Evolutionary conservation across 1,140 invertebrate species (phyloP).

Genomic region (Eriosoma lanigerum): DNA sequence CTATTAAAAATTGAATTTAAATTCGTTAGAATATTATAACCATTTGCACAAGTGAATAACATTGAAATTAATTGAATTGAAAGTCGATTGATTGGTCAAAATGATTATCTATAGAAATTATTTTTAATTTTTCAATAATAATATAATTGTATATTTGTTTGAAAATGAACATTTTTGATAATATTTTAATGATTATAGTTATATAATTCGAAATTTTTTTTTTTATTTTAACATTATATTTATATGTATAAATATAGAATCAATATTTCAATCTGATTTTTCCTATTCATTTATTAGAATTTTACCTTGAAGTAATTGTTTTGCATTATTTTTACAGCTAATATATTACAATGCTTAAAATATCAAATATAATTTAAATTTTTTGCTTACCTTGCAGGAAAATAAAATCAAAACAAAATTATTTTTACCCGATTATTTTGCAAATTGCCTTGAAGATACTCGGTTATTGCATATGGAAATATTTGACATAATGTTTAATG

Average conservation of each 20-base stretch:
- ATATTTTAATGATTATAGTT: too few species aligned
- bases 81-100: background rate
- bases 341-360: background rate
- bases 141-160: too few species aligned
- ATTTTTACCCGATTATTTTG: conserved; percentile 35
- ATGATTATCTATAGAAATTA: background rate
- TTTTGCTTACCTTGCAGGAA: conserved; percentile 15
- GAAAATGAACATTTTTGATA: too few species aligned
- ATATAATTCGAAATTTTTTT: too few species aligned
- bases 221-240: too few species aligned
- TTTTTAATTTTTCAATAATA: too few species aligned
- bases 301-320: background rate
- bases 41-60: background rate
- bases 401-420: conserved; percentile 39
- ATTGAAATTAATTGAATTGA: background rate
- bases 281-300: background rate
- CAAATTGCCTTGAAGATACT: conserved; percentile 39
- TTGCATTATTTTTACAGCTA: background rate
- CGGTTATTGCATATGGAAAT: conserved; percentile 29
- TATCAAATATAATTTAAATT: background rate
- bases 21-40: background rate
- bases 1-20: background rate
- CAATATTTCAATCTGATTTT: background rate
- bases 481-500: conserved; percentile 31
- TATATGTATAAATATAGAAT: background rate